phyloP scores from a whole-genome alignment of 2,888 invertebrate genomes.

The Myopa tessellatipennis region DNA sequence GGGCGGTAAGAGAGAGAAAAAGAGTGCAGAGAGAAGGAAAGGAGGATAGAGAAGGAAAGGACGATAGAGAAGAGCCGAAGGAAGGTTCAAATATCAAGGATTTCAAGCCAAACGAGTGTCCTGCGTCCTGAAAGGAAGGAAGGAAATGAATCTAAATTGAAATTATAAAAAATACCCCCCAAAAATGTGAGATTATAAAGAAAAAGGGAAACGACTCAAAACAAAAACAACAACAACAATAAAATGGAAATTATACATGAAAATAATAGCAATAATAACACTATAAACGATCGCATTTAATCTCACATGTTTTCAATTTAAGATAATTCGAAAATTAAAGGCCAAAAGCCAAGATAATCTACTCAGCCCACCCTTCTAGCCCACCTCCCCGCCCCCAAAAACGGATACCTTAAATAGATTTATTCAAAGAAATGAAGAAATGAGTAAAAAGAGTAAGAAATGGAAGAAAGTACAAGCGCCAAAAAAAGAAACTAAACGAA shows the following conservation, averaged over 20 bases:
- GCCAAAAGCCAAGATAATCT: slow-evolving; percentile 49
- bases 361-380: background rate
- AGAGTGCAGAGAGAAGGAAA: background rate
- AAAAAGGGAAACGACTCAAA: background rate
- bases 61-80: background rate
- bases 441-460: background rate
- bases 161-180: slow-evolving; percentile 7
- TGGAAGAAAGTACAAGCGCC: background rate
- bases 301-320: slow-evolving; percentile 48
- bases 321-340: slow-evolving; percentile 63
- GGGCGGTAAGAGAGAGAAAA: background rate
- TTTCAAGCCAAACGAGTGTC: background rate
- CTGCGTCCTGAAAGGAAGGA: slow-evolving; percentile 12
- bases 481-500: background rate
- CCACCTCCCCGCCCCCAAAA: background rate
- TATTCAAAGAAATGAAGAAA: background rate
- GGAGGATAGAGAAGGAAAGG: background rate
- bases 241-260: too few species aligned
- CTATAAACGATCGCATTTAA: slow-evolving; percentile 19
- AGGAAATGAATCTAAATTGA: slow-evolving; percentile 24
- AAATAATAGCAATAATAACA: background rate
- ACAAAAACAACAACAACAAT: background rate
- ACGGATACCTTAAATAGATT: background rate
- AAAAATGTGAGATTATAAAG: background rate
- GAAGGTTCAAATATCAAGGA: background rate